A percentile compares a stretch with the other conserved stretches of the same genome.
Evolutionary conservation across 2,113 vertebrate genomes (phyloP).

Genomic region (Halcyon malimbica): DNA sequence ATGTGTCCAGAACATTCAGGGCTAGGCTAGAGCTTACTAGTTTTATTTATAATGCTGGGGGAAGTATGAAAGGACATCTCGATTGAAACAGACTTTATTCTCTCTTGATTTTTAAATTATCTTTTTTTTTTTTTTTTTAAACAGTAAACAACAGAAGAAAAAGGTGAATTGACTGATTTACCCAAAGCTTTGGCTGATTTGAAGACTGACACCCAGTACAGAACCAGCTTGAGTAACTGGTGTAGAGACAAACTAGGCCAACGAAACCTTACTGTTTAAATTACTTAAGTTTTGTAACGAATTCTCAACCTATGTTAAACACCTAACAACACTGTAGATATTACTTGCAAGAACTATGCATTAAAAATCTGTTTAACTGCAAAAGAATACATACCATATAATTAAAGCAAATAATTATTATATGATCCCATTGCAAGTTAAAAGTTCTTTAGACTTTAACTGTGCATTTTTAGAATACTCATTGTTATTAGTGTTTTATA

Average conservation of each 20-base stretch:
- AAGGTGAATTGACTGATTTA: not conserved
- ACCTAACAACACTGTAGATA: not conserved
- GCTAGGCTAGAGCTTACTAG: not conserved
- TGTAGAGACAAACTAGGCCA: not conserved
- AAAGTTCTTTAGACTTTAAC: not conserved
- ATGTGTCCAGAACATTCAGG: not conserved
- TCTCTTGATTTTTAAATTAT: not conserved
- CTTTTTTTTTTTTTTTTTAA: not conserved
- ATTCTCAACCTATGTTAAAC: not conserved
- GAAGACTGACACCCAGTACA: not conserved
- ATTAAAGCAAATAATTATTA: not conserved
- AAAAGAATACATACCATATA: not conserved
- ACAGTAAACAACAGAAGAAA: not conserved
- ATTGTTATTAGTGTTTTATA: not conserved
- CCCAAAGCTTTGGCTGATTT: not conserved
- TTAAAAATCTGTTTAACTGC: not conserved
- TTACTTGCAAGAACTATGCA: not conserved
- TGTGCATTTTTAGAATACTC: not conserved
- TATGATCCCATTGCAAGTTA: not conserved
- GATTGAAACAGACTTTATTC: not conserved
- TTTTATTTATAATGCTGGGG: not conserved
- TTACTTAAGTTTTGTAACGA: not conserved
- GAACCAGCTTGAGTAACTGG: not conserved
- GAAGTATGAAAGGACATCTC: not conserved
- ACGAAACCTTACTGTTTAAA: not conserved